These are phyloP conservation scores for Anolis carolinensis DNA, from an alignment of 2,113 vertebrate genomes.

Conservation along the genomic window DNA sequence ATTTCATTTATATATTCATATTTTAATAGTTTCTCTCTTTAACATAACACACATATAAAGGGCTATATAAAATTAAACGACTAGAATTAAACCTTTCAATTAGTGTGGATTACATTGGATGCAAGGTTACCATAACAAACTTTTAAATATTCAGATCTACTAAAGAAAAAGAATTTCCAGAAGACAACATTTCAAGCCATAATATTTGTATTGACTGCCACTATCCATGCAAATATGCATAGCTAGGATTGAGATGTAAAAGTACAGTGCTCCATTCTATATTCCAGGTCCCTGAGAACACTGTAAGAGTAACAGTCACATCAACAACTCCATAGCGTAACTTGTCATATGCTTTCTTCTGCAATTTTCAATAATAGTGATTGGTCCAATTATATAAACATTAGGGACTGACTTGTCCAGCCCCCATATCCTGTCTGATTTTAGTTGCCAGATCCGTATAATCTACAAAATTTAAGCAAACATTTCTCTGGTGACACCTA, in stretches of 20 bases:
- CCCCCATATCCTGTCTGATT: neutral
- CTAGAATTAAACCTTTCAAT: constrained; percentile 18
- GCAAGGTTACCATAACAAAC: neutral
- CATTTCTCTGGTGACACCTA: neutral
- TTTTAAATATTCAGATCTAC: neutral
- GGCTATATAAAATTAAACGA: neutral
- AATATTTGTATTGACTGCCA: neutral
- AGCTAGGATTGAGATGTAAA: too few relatives aligned
- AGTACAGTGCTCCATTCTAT: neutral
- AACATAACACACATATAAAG: constrained; percentile 32
- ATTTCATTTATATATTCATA: constrained; percentile 33
- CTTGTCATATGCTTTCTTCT: too few relatives aligned
- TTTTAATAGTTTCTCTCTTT: constrained; percentile 24
- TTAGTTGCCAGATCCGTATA: neutral
- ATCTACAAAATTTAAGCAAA: neutral
- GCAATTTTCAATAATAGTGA: too few relatives aligned
- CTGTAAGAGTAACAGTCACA: too few relatives aligned
- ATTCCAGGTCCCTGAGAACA: neutral
- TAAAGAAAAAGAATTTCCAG: neutral
- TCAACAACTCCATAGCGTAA: too few relatives aligned
- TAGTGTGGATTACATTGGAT: neutral
- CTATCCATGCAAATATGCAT: too few relatives aligned
- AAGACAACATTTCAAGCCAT: neutral
- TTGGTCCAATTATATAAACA: too few relatives aligned
- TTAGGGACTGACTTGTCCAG: neutral